Conservation (phyloP, 2,797 vertebrate species). For the Chaunax sp. region DNA sequence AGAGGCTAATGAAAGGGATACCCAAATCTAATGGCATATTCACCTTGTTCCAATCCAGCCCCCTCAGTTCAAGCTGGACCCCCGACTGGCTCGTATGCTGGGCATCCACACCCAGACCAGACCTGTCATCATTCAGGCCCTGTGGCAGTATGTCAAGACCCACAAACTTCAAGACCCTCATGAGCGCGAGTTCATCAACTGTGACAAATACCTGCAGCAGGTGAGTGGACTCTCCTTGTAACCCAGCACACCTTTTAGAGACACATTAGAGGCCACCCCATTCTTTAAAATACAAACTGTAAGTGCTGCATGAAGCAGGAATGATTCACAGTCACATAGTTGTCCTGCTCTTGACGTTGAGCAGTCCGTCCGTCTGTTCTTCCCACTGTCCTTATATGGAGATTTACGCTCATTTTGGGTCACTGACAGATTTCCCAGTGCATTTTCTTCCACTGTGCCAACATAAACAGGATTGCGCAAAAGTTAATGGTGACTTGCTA, state of each 20-base stretch:
- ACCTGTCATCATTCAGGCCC: constrained; percentile 97
- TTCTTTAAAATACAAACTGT: neutral
- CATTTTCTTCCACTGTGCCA: constrained; percentile 20
- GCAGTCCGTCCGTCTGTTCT: neutral
- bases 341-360: constrained; percentile 25
- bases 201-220: constrained; percentile 99
- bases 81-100: constrained; percentile 94
- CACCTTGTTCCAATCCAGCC: constrained; percentile 80
- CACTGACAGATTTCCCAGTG: constrained; percentile 22
- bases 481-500: constrained; percentile 15
- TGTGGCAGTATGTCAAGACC: constrained; percentile 99
- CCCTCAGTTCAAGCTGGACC: constrained; percentile 98
- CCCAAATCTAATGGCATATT: neutral
- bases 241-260: neutral
- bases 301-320: neutral
- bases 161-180: constrained; percentile 99
- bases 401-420: constrained; percentile 19
- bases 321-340: neutral
- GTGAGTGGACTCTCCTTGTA: constrained; percentile 65
- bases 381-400: constrained; percentile 62
- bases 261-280: neutral
- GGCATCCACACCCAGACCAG: constrained; percentile 99
- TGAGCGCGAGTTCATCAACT: constrained; percentile 97
- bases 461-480: constrained; percentile 42
- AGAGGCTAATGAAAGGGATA: neutral